Conservation (phyloP, 2,797 vertebrate species). For the Sorex maritimensis region DNA sequence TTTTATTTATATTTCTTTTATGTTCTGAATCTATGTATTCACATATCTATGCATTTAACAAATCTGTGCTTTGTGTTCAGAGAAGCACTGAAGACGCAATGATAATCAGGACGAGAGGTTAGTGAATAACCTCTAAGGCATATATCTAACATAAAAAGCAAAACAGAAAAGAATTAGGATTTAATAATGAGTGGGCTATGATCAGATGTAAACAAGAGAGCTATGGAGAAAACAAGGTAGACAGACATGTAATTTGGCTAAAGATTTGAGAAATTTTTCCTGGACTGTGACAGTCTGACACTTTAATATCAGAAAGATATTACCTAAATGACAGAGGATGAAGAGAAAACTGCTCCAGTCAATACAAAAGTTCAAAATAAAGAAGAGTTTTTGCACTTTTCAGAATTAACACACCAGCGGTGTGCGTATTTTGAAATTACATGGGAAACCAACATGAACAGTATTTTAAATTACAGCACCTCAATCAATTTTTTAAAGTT, state of each 20-base stretch:
- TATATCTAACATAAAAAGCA: not conserved
- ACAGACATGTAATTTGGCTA: too few relatives aligned
- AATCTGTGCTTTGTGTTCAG: not conserved
- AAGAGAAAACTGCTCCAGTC: not conserved
- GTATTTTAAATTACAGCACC: too few relatives aligned
- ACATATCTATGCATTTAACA: not conserved
- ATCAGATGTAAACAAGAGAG: fast-evolving
- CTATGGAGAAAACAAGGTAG: not conserved
- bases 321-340: not conserved
- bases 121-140: too few relatives aligned
- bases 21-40: not conserved
- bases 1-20: not conserved
- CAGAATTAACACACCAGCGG: too few relatives aligned
- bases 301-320: not conserved
- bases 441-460: too few relatives aligned
- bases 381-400: not conserved
- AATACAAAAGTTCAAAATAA: constrained; percentile 10
- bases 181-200: not conserved
- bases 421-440: too few relatives aligned
- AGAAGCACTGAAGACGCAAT: not conserved
- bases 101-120: not conserved
- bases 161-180: not conserved
- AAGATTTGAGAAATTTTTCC: not conserved
- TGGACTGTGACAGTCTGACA: not conserved
- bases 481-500: too few relatives aligned